Conservation (phyloP, 2,888 invertebrate species). For the Macrophya annulata region DNA sequence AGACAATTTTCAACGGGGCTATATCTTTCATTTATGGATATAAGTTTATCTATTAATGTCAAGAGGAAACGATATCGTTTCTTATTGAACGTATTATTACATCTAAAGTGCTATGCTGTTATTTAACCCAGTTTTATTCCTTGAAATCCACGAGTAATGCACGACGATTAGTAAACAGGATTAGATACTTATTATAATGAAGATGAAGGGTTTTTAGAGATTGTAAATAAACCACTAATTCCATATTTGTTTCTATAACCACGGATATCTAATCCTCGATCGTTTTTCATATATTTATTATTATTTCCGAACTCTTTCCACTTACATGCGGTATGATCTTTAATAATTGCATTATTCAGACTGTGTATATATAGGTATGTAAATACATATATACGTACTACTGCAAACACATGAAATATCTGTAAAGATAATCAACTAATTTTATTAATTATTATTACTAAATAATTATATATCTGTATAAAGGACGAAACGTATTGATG, state of each 20-base stretch:
- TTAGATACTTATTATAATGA: background rate
- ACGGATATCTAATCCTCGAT: background rate
- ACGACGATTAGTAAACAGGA: background rate
- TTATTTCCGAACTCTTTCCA: background rate
- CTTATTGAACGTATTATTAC: slow-evolving; percentile 3
- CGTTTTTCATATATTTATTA: background rate
- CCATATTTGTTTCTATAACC: background rate
- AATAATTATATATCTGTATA: background rate
- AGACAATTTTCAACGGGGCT: background rate
- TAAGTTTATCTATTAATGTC: slow-evolving; percentile 48
- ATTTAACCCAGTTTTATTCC: background rate
- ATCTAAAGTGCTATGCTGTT: background rate
- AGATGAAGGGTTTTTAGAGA: background rate
- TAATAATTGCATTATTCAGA: slow-evolving; percentile 15
- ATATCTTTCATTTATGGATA: slow-evolving; percentile 7
- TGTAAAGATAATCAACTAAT: slow-evolving; percentile 1
- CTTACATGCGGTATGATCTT: background rate
- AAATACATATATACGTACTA: background rate
- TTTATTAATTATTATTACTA: background rate
- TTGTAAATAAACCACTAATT: background rate
- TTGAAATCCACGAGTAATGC: background rate
- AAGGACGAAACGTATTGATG: background rate
- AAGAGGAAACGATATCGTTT: slow-evolving; percentile 32
- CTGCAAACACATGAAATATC: background rate
- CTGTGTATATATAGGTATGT: background rate